Evolutionary conservation across 64 coral and sea anemone species (phyloP), one percentile per base, ranked within the genome.

Genomic region (Trachythela sp.): DNA sequence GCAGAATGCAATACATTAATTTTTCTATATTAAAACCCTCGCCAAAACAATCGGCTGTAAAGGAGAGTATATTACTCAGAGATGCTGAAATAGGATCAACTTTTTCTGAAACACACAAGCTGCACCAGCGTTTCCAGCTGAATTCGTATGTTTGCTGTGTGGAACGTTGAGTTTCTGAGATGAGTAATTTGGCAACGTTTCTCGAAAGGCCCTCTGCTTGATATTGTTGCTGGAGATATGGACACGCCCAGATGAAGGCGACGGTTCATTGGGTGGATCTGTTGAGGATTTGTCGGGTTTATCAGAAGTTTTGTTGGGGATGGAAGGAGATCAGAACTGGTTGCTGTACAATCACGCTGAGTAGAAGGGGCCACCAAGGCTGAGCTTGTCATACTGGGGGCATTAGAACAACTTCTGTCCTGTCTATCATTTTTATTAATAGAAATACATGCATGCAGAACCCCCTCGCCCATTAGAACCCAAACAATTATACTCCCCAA

Each of bases 141-240:
- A 26, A 72, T 27, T 72, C 27, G 36, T 85, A 91, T n/a, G 83
- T 70, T 68, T 85, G 59, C 10, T 29, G 83, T 85, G 90, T 86
- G 27, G 90, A 83, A 58, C 52, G 22, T 5, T 33, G 54, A 77
- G 90, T 40, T 29, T 54, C 84, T 36, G 84, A 40, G 58, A 86
- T 70, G 90, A 91, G 60, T 26, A 91, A 38, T 0, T 91, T 18
- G 39, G 48, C 34, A 51, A 91, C 76, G 30, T 60, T 10, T 59
- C 0, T 14, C 33, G 88, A 30, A 60, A 91, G n/a, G 84, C 89
- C 89, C 83, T 91, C 89, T 70, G 89, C 39, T 85, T 91, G 35
- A 38, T 70, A 90, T 13, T 24, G 77, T 58, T 29, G n/a, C 22
- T 70, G 17, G 60, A 88, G 87, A 88, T 75, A n/a, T 30, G 87